Evolutionary conservation across 1,140 invertebrate genomes (phyloP), one percentile per base, ranked within the genome.

Genomic region (Eufriesea mexicana): DNA sequence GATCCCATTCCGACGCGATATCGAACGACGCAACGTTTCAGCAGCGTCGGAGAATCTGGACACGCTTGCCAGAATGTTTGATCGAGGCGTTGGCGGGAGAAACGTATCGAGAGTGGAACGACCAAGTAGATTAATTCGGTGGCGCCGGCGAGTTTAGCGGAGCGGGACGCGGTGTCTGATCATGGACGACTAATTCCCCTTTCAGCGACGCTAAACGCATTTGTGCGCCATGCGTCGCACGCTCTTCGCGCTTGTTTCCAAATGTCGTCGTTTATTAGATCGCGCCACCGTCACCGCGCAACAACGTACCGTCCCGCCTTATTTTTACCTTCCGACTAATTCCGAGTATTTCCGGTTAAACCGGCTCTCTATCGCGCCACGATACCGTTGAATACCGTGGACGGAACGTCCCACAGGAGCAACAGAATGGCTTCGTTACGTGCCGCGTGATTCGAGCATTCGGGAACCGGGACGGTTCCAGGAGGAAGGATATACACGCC

Each of bases 361-460:
- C 49, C 23, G 20, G 42, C 25, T n/a, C 2, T 45, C 20, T 49
- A 4, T 42, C 12, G 35, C 35, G 35, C 18, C 51, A 71, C 51
- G 16, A n/a, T n/a, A 68, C 59, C 64, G 76, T 42, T 35, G n/a
- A 10, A n/a, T 14, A 54, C 23, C 49, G n/a, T 47, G 47, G 18
- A 71, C 1, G 35, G 42, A 70, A 28, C 66, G n/a, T 8, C 18
- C 61, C 18, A 28, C 49, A 61, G 47, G 49, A 64, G 78, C 59
- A 16, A 49, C 73, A n/a, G 57, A 62, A 71, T 45, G 42, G 18
- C 64, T 59, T 66, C 42, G 62, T 70, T 70, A 68, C 70, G 51
- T 59, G 61, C 64, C 18, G 25, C 55, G 66, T 81, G 81, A 87
- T 71, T 81, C 82, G 78, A 87, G 84, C 77, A 78, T 78, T 86